Base-by-base conservation (phyloP, 2,113 vertebrate genomes). In the Sprattus sprattus region DNA sequence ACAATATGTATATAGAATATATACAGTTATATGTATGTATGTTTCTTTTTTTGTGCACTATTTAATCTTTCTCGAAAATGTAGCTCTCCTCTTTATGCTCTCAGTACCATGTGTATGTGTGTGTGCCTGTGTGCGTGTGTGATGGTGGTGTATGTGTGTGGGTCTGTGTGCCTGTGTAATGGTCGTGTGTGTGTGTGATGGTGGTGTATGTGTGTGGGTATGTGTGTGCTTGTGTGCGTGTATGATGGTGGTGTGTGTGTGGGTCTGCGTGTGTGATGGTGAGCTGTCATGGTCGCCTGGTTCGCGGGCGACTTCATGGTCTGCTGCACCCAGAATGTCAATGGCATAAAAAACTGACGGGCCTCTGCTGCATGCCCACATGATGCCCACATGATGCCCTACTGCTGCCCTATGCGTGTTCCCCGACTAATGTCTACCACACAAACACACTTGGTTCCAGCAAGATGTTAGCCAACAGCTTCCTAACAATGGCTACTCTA, bases 241-340 rank as follows among this genome's bases (percentile, higher is more conserved):
- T 54, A 13, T 13, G 11, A 16, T 3, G 52, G 52, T 13, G 52
- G 57, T n/a, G 22, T 9, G 2, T 22, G 57, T 64, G 0, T 64
- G 52, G 13, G 52, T 18, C 15, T 54, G 22, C 5, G 57, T 25
- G 57, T 64, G 5, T n/a, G n/a, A 64, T n/a, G 57, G 57, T 64
- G 57, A 64, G 57, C 22, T 64, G 57, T 64, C 57, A 64, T 5
- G n/a, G 57, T 64, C n/a, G 57, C 57, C 57, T 64, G n/a, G 9
- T n/a, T 64, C 57, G 6, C 57, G n/a, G 57, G 57, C 22, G 22
- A 64, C 5, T 64, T 64, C 57, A 64, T 64, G 57, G 57, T 64
- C 57, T 64, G 22, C 57, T 64, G 57, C 57, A 64, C 57, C 57
- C 57, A 64, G 57, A 64, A 64, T 64, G 57, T 64, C 57, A 25